phyloP scores from a whole-genome alignment of 1,140 invertebrate genomes.

The Hyles euphorbiae region DNA sequence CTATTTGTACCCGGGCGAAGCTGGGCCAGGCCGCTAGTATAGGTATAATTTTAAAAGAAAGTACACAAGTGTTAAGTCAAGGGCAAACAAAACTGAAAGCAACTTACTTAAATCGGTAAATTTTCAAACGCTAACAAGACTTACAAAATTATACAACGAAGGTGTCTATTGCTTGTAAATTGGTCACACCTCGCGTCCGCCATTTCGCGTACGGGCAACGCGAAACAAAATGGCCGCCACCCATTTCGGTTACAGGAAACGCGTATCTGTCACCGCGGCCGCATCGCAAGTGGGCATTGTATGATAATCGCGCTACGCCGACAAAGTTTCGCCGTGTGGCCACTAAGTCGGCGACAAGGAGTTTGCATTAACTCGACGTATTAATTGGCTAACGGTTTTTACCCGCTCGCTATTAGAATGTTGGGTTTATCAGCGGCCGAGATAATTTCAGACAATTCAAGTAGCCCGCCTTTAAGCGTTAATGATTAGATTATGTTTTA shows the following conservation, averaged over 20 bases:
- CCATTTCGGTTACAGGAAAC: constrained; percentile 66
- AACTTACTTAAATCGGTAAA: too few species aligned
- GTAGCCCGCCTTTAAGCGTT: too few species aligned
- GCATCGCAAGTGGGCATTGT: constrained; percentile 69
- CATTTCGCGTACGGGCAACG: constrained; percentile 47
- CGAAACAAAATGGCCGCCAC: constrained; percentile 60
- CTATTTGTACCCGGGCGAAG: too few species aligned
- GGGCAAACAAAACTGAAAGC: too few species aligned
- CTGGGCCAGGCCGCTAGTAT: too few species aligned
- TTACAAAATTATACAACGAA: neutral
- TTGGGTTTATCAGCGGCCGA: too few species aligned
- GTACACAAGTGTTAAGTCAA: too few species aligned
- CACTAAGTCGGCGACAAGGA: constrained; percentile 35
- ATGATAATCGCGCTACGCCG: constrained; percentile 64
- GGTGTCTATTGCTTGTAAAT: constrained; percentile 12
- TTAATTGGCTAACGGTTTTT: too few species aligned
- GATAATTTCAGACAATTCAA: too few species aligned
- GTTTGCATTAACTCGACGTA: constrained; percentile 3
- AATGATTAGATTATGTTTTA: too few species aligned
- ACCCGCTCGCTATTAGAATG: too few species aligned
- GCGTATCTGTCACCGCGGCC: constrained; percentile 66
- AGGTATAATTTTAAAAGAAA: too few species aligned
- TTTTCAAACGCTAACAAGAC: neutral
- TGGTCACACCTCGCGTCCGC: constrained; percentile 31
- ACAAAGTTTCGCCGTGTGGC: constrained; percentile 57